phyloP scores from a whole-genome alignment of 2,113 vertebrate genomes.

The Athene cunicularia region DNA sequence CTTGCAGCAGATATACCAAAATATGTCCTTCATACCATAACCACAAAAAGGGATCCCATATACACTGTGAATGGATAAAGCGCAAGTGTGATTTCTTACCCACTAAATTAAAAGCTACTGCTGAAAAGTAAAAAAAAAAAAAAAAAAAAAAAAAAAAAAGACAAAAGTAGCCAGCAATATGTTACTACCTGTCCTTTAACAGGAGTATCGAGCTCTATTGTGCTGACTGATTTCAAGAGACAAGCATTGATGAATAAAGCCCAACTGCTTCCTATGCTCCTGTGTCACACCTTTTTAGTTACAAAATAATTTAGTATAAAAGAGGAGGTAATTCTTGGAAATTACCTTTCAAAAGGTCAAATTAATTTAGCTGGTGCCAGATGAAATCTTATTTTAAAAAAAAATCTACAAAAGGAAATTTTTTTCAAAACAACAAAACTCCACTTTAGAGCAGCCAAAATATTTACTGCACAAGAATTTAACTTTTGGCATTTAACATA shows the following conservation, averaged over 20 bases:
- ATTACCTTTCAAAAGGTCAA: constrained; percentile 38
- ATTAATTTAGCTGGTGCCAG: not conserved
- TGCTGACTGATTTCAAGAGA: constrained; percentile 1
- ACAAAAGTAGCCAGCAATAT: not conserved
- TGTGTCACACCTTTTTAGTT: constrained; percentile 48
- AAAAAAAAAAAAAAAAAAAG: not conserved
- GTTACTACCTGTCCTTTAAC: not conserved
- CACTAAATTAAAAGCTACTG: not conserved
- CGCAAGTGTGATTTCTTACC: not conserved
- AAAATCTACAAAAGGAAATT: not conserved
- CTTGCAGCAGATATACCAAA: not conserved
- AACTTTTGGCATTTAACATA: not conserved
- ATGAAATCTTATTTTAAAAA: not conserved
- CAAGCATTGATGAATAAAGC: constrained; percentile 8
- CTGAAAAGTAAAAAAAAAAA: not conserved
- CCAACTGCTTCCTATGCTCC: not conserved
- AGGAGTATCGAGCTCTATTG: not conserved
- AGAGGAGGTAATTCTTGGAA: constrained; percentile 30
- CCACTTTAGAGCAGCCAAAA: not conserved
- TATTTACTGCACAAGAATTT: not conserved
- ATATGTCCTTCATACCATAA: not conserved
- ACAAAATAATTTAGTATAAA: constrained; percentile 54
- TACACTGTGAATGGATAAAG: not conserved
- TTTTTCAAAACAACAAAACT: not conserved
- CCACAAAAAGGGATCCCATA: not conserved